Evolutionary conservation across 2,888 invertebrate genomes (phyloP), one percentile per base, ranked within the genome.

Genomic region (Aelia acuminata): DNA sequence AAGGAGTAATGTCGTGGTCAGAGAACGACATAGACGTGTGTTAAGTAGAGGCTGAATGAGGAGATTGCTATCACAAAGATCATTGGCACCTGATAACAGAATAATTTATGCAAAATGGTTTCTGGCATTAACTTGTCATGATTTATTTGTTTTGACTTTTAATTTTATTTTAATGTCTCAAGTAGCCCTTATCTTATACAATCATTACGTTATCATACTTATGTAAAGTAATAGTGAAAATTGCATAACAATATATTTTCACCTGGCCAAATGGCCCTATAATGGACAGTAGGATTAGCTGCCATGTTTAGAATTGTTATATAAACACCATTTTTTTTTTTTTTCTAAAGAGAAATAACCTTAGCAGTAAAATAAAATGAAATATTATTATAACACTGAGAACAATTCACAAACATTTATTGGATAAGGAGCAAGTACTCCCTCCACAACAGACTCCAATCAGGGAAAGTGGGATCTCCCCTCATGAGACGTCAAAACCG

Each of bases 401-500:
- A 7, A 53, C 1, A n/a, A 53, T 10, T n/a, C 53, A 10, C 10
- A 15, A n/a, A 0, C 53, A 8, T 0, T n/a, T n/a, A n/a, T n/a
- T 53, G 53, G n/a, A n/a, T 8, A n/a, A 5, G 15, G 8, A 2
- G 3, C n/a, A 53, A n/a, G 49, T 49, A 53, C n/a, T 2, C 53
- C 53, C n/a, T 11, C 1, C 53, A 43, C 53, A 22, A 7, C 3
- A 20, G 8, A n/a, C 0, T 53, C 53, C 10, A 53, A 53, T 53
- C 53, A 53, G 1, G 53, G 53, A 8, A n/a, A 53, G 53, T 53
- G 53, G 50, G 53, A 53, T 15, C 53, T 53, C 11, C 53, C 53
- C 53, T 53, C 53, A n/a, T 53, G 53, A 53, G 53, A 53, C 10
- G 53, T 53, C 53, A 53, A 53, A 53, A 53, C 53, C 53, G 53